Percentiles rank a stretch among this genome's conserved stretches.
Evolutionary conservation across 2,888 invertebrate genomes (phyloP).

Genomic region (Cheilosia scutellata): DNA sequence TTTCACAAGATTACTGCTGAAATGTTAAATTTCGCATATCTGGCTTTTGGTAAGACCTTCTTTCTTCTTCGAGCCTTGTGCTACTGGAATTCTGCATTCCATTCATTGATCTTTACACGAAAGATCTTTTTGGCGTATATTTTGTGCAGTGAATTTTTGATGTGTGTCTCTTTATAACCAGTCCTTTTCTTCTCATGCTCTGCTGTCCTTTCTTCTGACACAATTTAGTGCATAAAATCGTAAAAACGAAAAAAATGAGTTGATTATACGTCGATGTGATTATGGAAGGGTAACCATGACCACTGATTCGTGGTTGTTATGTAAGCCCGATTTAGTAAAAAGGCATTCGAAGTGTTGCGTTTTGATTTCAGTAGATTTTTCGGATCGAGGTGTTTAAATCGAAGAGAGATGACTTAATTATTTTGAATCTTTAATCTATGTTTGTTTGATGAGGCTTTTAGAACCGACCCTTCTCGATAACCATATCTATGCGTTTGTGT

Average conservation of each 20-base stretch:
- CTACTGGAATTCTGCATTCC: constrained; percentile 64
- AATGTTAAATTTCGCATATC: constrained; percentile 47
- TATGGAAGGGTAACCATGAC: constrained; percentile 27
- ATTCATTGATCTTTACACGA: constrained; percentile 23
- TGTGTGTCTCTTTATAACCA: constrained; percentile 35
- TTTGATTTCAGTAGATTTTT: background rate
- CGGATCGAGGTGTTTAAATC: no score
- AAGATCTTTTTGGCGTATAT: constrained; percentile 30
- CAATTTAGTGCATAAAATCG: constrained; percentile 25
- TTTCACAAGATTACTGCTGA: constrained; percentile 48
- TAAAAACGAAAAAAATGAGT: constrained; percentile 32
- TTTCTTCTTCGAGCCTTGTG: constrained; percentile 49
- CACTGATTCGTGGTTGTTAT: constrained; percentile 33
- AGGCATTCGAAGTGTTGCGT: constrained; percentile 11
- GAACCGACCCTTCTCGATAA: no score
- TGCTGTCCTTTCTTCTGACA: constrained; percentile 11
- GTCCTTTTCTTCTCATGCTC: background rate
- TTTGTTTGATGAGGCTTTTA: no score
- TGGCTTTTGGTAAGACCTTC: constrained; percentile 40
- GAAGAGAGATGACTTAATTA: no score
- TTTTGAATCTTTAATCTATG: no score
- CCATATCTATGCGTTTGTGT: no score
- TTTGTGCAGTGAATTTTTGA: constrained; percentile 32
- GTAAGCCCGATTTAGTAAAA: constrained; percentile 26
- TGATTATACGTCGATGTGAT: constrained; percentile 49